A percentile compares a stretch with the other conserved stretches of the same genome.
phyloP scores from a whole-genome alignment of 1,140 invertebrate species.

The Drosophila obscura region DNA sequence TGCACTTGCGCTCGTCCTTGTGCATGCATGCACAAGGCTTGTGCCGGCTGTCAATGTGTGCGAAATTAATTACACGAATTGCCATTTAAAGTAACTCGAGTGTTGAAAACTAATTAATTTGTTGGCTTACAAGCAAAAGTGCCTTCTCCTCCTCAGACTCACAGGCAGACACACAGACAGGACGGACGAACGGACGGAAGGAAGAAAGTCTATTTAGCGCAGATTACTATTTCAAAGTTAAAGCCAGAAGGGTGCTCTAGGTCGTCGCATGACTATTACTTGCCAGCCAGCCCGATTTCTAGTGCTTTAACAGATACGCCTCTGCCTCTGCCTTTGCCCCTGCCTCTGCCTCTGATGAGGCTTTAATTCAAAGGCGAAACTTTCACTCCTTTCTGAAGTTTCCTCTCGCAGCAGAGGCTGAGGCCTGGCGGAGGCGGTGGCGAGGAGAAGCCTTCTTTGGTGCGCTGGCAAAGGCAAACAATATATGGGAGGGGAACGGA shows the following conservation, averaged over 20 bases:
- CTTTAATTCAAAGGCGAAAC: slow-evolving; percentile 44
- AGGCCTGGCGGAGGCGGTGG: neutral
- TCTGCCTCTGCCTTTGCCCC: neutral
- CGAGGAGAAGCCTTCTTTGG: slow-evolving; percentile 23
- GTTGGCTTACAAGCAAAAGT: slow-evolving; percentile 18
- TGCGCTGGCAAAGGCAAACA: slow-evolving; percentile 18
- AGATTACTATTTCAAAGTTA: too few species aligned
- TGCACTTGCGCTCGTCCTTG: slow-evolving; percentile 27
- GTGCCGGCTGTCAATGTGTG: slow-evolving; percentile 27
- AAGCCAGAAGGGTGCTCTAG: too few species aligned
- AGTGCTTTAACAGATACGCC: neutral
- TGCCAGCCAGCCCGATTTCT: too few species aligned
- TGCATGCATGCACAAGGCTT: slow-evolving; percentile 1
- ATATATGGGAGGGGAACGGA: slow-evolving; percentile 17
- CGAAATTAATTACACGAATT: slow-evolving; percentile 53
- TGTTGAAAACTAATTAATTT: slow-evolving; percentile 62
- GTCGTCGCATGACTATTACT: too few species aligned
- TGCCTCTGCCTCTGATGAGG: neutral
- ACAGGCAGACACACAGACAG: too few species aligned
- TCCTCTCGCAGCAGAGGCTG: neutral
- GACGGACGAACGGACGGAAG: neutral
- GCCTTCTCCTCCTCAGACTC: neutral
- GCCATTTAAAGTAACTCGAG: slow-evolving; percentile 53
- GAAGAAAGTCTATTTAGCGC: slow-evolving; percentile 12
- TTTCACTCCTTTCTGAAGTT: slow-evolving; percentile 37